Evolutionary conservation across 1,140 invertebrate species (phyloP).

Genomic region (Charaxes varanes): DNA sequence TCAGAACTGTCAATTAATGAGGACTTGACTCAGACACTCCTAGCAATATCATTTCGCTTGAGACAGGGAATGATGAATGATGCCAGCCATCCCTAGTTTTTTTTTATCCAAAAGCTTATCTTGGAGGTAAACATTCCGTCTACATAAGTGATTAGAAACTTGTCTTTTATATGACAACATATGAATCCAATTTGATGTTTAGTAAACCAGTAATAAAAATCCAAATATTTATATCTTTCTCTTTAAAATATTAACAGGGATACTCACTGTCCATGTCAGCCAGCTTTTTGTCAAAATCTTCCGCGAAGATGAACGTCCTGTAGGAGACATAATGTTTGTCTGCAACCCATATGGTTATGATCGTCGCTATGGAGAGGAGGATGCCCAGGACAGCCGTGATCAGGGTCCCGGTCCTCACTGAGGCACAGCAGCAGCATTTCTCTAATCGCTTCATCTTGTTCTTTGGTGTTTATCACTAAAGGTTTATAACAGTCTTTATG

Average conservation of each 20-base stretch:
- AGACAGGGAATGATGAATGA: too few species aligned
- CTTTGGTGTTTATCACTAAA: constrained; percentile 5
- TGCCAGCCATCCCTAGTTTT: too few species aligned
- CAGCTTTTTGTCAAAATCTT: constrained; percentile 60
- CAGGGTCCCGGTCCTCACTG: constrained; percentile 81
- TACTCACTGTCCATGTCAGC: constrained; percentile 75
- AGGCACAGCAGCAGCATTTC: constrained; percentile 80
- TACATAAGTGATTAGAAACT: too few species aligned
- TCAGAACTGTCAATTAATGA: too few species aligned
- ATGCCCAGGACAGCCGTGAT: constrained; percentile 82
- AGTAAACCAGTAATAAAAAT: background rate
- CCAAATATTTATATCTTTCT: background rate
- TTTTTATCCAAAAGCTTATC: too few species aligned
- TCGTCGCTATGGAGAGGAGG: constrained; percentile 72
- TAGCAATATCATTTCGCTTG: too few species aligned
- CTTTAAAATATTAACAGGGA: background rate
- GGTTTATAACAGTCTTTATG: constrained; percentile 2
- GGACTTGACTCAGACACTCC: too few species aligned
- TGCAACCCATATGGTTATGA: constrained; percentile 56
- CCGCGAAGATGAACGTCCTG: constrained; percentile 82
- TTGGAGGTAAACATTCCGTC: too few species aligned
- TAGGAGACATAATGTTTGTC: constrained; percentile 69
- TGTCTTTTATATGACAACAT: too few species aligned
- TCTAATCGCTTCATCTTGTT: constrained; percentile 42
- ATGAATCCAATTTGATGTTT: background rate